These are phyloP conservation scores for Neopipo cinnamomea DNA, from an alignment of 2,113 vertebrate genomes.

Conservation along the genomic window DNA sequence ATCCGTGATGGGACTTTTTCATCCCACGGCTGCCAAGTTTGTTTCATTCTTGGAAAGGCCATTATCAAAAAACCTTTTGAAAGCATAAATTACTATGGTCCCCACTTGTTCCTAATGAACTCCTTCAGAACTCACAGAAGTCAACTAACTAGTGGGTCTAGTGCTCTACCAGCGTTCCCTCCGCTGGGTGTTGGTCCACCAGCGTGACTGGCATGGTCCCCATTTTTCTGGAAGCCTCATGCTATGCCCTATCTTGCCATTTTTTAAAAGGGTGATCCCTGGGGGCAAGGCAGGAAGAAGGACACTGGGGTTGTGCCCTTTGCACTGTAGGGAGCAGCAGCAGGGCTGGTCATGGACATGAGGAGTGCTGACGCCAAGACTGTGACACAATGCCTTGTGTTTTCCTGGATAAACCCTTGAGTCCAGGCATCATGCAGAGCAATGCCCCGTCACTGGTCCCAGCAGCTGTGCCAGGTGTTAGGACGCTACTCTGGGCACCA, in stretches of 20 bases:
- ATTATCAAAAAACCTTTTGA: slow-evolving; percentile 1
- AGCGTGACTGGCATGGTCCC: accelerated
- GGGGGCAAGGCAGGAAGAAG: neutral
- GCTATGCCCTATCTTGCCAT: neutral
- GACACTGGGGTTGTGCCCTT: neutral
- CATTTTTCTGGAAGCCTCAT: neutral
- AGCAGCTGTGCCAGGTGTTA: accelerated
- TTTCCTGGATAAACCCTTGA: neutral
- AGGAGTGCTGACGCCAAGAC: neutral
- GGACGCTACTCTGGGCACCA: accelerated
- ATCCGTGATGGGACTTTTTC: neutral
- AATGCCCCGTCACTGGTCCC: neutral
- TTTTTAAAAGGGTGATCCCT: neutral
- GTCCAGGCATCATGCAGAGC: neutral
- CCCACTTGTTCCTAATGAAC: neutral
- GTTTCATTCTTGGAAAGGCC: neutral
- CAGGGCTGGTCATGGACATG: neutral
- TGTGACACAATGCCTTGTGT: neutral
- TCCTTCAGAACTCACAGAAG: neutral
- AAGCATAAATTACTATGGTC: neutral
- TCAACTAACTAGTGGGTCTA: neutral
- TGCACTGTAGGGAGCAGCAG: neutral
- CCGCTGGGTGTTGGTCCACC: accelerated
- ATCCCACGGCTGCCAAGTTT: neutral
- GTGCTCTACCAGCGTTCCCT: neutral